Evolutionary conservation across 2,797 vertebrate species (phyloP).

Genomic region (Hoplostethus mediterraneus): DNA sequence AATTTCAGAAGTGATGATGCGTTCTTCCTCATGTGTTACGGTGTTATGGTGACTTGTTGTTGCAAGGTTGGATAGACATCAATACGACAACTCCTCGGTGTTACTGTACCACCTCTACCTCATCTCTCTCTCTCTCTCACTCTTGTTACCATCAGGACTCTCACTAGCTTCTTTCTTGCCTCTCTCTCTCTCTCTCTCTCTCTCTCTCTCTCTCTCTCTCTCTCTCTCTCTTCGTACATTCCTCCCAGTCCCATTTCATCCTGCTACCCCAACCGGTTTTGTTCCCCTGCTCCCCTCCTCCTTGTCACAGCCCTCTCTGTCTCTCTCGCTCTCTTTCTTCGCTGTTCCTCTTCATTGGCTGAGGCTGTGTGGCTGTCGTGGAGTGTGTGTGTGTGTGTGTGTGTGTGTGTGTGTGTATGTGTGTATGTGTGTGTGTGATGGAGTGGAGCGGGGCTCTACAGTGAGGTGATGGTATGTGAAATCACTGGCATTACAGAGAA

Average conservation of each 20-base stretch:
- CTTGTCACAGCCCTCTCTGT: conserved; percentile 12
- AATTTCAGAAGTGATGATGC: neutral
- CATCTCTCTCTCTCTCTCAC: conserved; percentile 1
- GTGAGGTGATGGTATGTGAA: conserved; percentile 76
- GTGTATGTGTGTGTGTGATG: conserved; percentile 51
- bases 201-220: neutral
- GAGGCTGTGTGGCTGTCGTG: too few relatives aligned
- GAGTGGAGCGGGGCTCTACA: conserved; percentile 50
- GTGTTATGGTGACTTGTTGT: neutral
- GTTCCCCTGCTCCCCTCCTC: conserved; percentile 7
- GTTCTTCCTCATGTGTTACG: neutral
- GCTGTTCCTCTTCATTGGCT: neutral
- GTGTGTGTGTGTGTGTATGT: conserved; percentile 24
- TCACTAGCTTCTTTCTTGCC: conserved; percentile 2
- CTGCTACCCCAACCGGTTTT: conserved; percentile 19
- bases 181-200: neutral
- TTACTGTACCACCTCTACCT: neutral
- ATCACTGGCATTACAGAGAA: conserved; percentile 63
- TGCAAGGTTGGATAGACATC: too few relatives aligned
- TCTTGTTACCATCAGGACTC: neutral
- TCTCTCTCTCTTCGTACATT: neutral
- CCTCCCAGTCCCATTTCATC: conserved; percentile 7
- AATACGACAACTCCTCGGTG: neutral
- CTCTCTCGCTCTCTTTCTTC: neutral
- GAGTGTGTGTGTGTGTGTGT: conserved; percentile 9